Percentiles rank a stretch among this genome's conserved stretches.
These are phyloP conservation scores for Spilogale gracilis DNA, from an alignment of 2,113 vertebrate genomes.

Conservation along the genomic window DNA sequence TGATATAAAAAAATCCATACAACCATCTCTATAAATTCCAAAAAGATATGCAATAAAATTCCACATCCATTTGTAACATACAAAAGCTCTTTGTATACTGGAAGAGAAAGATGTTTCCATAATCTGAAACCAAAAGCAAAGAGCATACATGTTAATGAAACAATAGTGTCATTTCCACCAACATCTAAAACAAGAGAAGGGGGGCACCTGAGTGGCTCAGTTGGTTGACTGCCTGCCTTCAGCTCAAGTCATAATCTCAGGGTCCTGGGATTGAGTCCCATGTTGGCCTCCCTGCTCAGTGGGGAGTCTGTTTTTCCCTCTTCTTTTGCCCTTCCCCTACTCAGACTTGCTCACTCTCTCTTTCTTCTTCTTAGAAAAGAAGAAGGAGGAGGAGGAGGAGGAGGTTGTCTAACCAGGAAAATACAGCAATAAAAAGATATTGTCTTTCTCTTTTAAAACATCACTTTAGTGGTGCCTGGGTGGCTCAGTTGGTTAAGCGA, in stretches of 20 bases:
- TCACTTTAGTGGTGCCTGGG: background rate
- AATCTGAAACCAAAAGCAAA: background rate
- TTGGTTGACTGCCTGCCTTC: no score
- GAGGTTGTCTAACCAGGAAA: background rate
- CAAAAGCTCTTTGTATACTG: background rate
- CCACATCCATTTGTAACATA: background rate
- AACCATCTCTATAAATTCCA: background rate
- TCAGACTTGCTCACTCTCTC: no score
- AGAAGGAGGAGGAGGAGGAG: no score
- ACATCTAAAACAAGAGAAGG: background rate
- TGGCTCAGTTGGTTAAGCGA: no score
- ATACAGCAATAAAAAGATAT: background rate
- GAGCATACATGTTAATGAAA: background rate
- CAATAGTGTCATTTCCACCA: background rate
- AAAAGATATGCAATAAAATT: constrained; percentile 36
- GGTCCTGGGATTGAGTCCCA: no score
- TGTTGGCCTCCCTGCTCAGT: no score
- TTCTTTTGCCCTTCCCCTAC: no score
- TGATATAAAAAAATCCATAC: background rate
- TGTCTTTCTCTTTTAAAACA: background rate
- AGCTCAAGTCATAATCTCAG: no score
- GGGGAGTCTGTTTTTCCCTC: no score
- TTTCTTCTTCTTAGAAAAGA: no score
- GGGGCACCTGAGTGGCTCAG: background rate
- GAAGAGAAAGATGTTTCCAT: background rate